Percentiles rank a stretch among this genome's conserved stretches.
Conservation (phyloP, 2,888 invertebrate species). For the Tanytarsus gracilentus region DNA sequence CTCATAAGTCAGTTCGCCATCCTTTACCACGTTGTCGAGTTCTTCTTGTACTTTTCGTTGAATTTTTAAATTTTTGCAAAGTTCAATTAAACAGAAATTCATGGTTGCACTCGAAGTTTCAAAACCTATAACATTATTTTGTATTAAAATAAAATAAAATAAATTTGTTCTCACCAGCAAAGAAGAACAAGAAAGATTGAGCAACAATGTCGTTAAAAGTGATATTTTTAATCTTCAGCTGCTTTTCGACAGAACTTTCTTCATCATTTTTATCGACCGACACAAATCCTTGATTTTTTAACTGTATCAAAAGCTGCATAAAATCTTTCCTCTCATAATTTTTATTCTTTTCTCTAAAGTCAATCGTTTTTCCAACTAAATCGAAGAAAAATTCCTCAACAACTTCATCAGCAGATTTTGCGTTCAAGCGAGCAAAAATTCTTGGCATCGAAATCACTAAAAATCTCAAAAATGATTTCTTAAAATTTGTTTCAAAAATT, state of each 20-base stretch:
- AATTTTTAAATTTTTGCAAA: constrained; percentile 30
- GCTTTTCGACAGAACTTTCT: neutral
- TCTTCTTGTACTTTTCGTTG: constrained; percentile 31
- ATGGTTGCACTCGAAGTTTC: constrained; percentile 30
- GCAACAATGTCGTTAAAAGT: constrained; percentile 32
- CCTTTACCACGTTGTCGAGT: constrained; percentile 31
- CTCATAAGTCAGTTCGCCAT: constrained; percentile 31
- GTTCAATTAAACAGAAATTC: constrained; percentile 28
- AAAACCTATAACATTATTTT: constrained; percentile 16
- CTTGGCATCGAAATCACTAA: constrained; percentile 31
- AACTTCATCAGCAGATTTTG: constrained; percentile 32
- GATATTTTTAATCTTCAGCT: constrained; percentile 5
- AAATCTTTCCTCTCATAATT: constrained; percentile 37
- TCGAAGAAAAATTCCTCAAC: constrained; percentile 36
- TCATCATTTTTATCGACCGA: constrained; percentile 14
- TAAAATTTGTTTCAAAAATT: constrained; percentile 32
- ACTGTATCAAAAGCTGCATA: constrained; percentile 37
- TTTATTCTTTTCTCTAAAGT: constrained; percentile 34
- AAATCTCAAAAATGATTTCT: constrained; percentile 31
- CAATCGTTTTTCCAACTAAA: constrained; percentile 36
- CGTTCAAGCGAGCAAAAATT: constrained; percentile 30
- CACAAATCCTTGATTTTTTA: constrained; percentile 33
- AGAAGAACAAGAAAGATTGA: constrained; percentile 32
- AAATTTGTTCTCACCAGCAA: constrained; percentile 29
- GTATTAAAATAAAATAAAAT: neutral